phyloP scores from a whole-genome alignment of 2,888 invertebrate genomes.

The Balanococcus diminutus region DNA sequence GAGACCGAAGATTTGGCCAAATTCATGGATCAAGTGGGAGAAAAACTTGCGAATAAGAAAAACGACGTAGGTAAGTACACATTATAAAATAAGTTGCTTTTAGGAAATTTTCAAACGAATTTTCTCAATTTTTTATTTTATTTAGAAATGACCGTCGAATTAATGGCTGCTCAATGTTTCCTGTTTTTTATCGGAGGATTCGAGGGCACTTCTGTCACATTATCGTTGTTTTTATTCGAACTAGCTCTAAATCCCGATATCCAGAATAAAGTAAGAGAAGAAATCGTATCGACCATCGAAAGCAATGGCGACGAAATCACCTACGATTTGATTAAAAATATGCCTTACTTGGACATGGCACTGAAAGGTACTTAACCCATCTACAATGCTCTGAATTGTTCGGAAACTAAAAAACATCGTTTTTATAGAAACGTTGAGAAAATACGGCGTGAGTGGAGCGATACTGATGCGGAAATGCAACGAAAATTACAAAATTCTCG shows the following conservation, averaged over 20 bases:
- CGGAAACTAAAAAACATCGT: too few species aligned
- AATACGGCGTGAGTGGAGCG: not conserved
- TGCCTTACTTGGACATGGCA: constrained; percentile 67
- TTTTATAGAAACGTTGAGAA: constrained; percentile 51
- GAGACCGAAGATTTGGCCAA: not conserved
- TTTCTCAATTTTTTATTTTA: constrained; percentile 54
- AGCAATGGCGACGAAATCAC: constrained; percentile 62
- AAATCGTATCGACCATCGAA: constrained; percentile 63
- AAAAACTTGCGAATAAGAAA: not conserved
- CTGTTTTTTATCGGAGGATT: constrained; percentile 63
- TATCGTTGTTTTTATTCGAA: constrained; percentile 67
- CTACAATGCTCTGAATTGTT: not conserved
- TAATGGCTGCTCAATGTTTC: constrained; percentile 59
- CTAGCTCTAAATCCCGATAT: constrained; percentile 65
- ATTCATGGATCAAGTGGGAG: not conserved
- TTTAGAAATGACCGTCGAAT: constrained; percentile 64
- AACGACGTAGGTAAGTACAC: not conserved
- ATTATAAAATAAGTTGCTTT: too few species aligned
- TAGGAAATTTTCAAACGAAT: not conserved
- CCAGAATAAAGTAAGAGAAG: constrained; percentile 64
- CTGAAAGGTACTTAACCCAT: not conserved
- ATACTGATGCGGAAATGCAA: not conserved
- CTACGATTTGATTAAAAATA: constrained; percentile 64
- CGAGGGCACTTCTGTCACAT: constrained; percentile 64
- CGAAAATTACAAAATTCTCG: not conserved